A percentile compares a stretch with the other conserved stretches of the same genome.
Conservation (phyloP, 2,113 vertebrate genomes). For the Microcebus griseorufus region DNA sequence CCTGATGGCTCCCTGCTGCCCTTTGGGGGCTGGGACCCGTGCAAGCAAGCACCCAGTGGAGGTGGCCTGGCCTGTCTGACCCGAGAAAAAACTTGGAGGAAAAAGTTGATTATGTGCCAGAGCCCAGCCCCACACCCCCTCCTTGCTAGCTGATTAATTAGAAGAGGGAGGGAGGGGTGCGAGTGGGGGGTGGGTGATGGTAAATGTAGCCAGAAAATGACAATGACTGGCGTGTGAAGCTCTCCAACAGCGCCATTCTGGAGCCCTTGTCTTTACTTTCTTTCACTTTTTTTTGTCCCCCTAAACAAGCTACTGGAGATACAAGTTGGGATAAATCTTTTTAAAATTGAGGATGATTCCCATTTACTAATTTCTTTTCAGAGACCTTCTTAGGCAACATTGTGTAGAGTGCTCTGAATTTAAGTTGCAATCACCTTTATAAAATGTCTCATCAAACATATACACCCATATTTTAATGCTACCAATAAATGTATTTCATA, state of each 20-base stretch:
- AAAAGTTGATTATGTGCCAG: neutral
- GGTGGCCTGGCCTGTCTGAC: neutral
- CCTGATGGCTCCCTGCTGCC: neutral
- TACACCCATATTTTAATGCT: neutral
- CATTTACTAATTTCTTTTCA: neutral
- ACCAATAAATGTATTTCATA: constrained; percentile 41
- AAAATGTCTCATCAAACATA: neutral
- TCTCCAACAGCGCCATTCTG: neutral
- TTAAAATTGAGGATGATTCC: constrained; percentile 44
- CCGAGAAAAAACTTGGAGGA: neutral
- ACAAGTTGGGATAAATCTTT: constrained; percentile 35
- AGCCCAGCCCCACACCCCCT: neutral
- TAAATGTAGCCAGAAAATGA: neutral
- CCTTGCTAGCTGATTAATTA: neutral
- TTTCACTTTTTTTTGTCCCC: neutral
- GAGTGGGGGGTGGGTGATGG: too few relatives aligned
- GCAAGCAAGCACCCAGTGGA: neutral
- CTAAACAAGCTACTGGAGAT: neutral
- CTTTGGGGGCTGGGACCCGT: neutral
- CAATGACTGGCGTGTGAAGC: neutral
- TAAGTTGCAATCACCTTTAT: neutral
- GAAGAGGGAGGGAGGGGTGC: neutral
- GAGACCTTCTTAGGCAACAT: neutral
- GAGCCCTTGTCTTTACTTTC: neutral
- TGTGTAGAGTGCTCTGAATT: constrained; percentile 36